phyloP scores from a whole-genome alignment of 2,888 invertebrate species.

The Thymelicus sylvestris region DNA sequence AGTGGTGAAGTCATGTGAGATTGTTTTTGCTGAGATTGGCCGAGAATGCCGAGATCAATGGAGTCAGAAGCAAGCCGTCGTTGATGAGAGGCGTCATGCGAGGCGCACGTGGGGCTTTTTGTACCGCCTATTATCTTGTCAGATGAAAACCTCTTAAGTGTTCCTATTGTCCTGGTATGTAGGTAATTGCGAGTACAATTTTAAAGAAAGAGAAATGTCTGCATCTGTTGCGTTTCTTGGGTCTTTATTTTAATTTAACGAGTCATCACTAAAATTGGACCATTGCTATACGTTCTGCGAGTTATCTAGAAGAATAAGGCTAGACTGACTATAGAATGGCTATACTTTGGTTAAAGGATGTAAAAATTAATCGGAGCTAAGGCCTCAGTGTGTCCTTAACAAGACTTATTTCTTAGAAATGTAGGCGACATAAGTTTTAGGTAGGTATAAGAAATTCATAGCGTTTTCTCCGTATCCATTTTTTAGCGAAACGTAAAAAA shows the following conservation, averaged over 20 bases:
- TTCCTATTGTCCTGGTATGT: slow-evolving; percentile 54
- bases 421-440: too few relatives aligned
- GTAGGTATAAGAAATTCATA: too few relatives aligned
- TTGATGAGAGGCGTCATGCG: slow-evolving; percentile 70
- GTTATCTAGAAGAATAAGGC: too few relatives aligned
- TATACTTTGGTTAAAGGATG: too few relatives aligned
- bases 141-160: slow-evolving; percentile 58
- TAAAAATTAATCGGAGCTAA: too few relatives aligned
- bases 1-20: slow-evolving; percentile 34
- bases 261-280: background rate
- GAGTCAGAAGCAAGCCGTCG: slow-evolving; percentile 52
- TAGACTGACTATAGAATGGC: too few relatives aligned
- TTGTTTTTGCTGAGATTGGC: slow-evolving; percentile 46
- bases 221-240: background rate
- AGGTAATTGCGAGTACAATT: slow-evolving; percentile 44
- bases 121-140: slow-evolving; percentile 68
- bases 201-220: slow-evolving; percentile 2
- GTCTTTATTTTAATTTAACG: slow-evolving; percentile 4
- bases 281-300: too few relatives aligned
- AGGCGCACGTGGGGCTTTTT: slow-evolving; percentile 71
- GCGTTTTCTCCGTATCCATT: too few relatives aligned
- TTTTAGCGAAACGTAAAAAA: too few relatives aligned
- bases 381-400: too few relatives aligned
- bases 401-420: too few relatives aligned
- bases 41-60: slow-evolving; percentile 63